Evolutionary conservation across 2,113 vertebrate species (phyloP).

Genomic region (Centropus unirufus): DNA sequence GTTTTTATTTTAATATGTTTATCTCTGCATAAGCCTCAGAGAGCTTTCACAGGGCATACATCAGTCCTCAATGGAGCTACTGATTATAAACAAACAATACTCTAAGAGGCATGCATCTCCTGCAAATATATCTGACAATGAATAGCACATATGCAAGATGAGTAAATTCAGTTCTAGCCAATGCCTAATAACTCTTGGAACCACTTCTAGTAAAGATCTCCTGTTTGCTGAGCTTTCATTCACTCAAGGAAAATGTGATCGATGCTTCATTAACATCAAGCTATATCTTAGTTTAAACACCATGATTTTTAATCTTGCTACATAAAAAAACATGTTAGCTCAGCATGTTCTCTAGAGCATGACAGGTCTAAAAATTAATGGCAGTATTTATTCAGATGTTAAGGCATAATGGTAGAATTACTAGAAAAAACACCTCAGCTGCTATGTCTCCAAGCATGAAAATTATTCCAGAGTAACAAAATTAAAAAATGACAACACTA

Average conservation of each 20-base stretch:
- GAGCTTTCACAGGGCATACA: not conserved
- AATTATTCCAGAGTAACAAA: not conserved
- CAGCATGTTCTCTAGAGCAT: not conserved
- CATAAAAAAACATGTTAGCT: not conserved
- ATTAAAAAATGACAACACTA: not conserved
- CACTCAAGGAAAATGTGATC: not conserved
- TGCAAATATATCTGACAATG: not conserved
- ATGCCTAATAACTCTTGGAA: not conserved
- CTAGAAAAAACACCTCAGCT: not conserved
- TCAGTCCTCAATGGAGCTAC: not conserved
- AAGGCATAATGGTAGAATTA: not conserved
- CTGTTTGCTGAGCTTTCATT: not conserved
- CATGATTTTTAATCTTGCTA: not conserved
- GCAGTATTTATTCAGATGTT: not conserved
- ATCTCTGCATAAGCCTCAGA: not conserved
- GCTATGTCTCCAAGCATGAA: not conserved
- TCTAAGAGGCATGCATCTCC: not conserved
- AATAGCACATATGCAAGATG: not conserved
- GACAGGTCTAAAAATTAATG: not conserved
- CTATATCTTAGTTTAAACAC: not conserved
- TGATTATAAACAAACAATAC: not conserved
- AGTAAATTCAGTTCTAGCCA: not conserved
- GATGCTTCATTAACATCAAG: fast-evolving
- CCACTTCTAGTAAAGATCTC: not conserved
- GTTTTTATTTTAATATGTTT: not conserved